phyloP scores from a whole-genome alignment of 1,140 invertebrate genomes.

The Eufriesea mexicana region DNA sequence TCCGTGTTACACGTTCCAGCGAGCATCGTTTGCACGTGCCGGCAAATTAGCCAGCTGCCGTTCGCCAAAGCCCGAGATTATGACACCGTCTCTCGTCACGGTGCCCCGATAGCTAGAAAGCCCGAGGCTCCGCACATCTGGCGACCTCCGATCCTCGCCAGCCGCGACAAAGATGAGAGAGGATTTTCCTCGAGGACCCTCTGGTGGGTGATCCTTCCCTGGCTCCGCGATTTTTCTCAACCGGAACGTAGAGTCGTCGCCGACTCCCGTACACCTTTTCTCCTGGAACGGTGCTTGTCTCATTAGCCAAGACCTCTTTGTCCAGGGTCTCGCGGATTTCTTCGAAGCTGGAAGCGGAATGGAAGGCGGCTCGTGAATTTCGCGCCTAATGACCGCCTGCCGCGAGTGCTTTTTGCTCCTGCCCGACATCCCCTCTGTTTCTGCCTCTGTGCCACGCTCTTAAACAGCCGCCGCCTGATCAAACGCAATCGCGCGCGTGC shows the following conservation, averaged over 20 bases:
- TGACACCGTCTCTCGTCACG: constrained; percentile 55
- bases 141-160: constrained; percentile 36
- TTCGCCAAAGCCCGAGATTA: constrained; percentile 68
- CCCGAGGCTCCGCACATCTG: constrained; percentile 50
- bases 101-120: not conserved
- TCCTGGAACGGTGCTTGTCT: constrained; percentile 61
- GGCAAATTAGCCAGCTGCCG: constrained; percentile 72
- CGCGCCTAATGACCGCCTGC: constrained; percentile 57
- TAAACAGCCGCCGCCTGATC: constrained; percentile 24
- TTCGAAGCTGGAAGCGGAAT: constrained; percentile 50
- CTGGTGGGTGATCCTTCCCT: no score
- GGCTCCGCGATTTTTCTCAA: no score
- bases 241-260: no score
- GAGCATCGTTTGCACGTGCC: constrained; percentile 51
- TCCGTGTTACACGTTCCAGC: constrained; percentile 48
- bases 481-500: constrained; percentile 8
- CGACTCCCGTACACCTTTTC: constrained; percentile 6
- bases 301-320: constrained; percentile 65
- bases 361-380: constrained; percentile 47
- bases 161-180: constrained; percentile 1
- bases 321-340: constrained; percentile 57
- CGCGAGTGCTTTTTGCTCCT: constrained; percentile 39
- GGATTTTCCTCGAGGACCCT: constrained; percentile 50
- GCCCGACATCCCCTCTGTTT: not conserved
- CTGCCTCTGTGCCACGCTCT: not conserved